Percentiles rank a stretch among this genome's conserved stretches.
phyloP scores from a whole-genome alignment of 1,140 invertebrate genomes.

The Octopus bimaculoides region DNA sequence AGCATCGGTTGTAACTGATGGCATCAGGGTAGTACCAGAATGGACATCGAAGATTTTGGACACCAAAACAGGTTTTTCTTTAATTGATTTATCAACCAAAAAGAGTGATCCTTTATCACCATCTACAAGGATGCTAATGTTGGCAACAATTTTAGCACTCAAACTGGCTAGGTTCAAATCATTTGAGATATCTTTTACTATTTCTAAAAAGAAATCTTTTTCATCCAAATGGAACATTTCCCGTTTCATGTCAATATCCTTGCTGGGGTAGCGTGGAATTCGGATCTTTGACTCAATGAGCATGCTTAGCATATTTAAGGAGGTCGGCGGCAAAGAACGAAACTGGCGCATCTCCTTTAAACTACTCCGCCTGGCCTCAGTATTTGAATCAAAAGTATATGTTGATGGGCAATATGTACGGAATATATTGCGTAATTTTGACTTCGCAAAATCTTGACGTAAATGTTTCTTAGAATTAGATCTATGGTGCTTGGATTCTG shows the following conservation, averaged over 20 bases:
- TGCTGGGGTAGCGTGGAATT: constrained; percentile 45
- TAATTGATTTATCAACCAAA: constrained; percentile 71
- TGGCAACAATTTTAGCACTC: constrained; percentile 95
- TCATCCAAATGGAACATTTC: constrained; percentile 72
- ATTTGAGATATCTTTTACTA: constrained; percentile 96
- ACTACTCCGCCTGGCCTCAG: constrained; percentile 37
- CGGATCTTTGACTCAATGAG: constrained; percentile 45
- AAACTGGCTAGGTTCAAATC: constrained; percentile 87
- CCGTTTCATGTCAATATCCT: constrained; percentile 45
- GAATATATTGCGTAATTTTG: constrained; percentile 60
- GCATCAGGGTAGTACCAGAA: constrained; percentile 68
- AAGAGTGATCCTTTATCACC: constrained; percentile 90
- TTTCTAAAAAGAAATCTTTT: constrained; percentile 89
- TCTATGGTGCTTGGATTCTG: constrained; percentile 40
- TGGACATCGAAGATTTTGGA: constrained; percentile 92
- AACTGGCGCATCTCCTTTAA: constrained; percentile 48
- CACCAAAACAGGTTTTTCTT: constrained; percentile 66
- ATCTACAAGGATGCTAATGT: constrained; percentile 85
- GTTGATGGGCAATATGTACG: constrained; percentile 50
- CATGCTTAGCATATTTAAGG: constrained; percentile 43
- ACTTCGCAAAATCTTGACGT: constrained; percentile 60
- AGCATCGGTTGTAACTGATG: constrained; percentile 59
- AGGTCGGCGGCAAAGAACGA: constrained; percentile 44
- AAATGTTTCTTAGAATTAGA: constrained; percentile 60
- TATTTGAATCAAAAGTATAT: constrained; percentile 21